phyloP scores from a whole-genome alignment of 2,113 vertebrate species.

The Tinamus guttatus region DNA sequence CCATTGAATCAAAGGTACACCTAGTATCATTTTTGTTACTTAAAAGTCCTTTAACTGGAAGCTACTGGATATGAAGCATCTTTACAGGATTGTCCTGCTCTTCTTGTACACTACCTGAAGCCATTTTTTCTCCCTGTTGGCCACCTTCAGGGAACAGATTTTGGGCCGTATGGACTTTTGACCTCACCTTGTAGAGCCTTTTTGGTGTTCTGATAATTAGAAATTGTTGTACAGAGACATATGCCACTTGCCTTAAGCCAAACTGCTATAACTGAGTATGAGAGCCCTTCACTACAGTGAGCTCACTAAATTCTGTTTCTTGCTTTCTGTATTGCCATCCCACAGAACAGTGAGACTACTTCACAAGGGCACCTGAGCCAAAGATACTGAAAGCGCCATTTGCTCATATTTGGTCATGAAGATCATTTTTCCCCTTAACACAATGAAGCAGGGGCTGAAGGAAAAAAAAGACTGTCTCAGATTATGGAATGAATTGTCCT shows the following conservation, averaged over 20 bases:
- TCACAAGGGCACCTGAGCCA: not conserved
- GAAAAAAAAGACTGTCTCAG: not conserved
- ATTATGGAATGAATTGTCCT: not conserved
- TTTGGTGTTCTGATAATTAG: not conserved
- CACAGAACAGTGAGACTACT: not conserved
- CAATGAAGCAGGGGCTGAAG: not conserved
- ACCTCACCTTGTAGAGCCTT: not conserved
- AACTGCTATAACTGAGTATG: not conserved
- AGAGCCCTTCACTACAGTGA: not conserved
- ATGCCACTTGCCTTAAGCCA: not conserved
- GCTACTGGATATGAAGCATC: not conserved
- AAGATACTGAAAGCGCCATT: not conserved
- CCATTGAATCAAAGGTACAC: not conserved
- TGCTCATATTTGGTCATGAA: not conserved
- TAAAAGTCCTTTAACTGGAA: not conserved
- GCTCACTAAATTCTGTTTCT: not conserved
- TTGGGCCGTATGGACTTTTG: not conserved
- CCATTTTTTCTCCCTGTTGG: not conserved
- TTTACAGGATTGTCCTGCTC: not conserved
- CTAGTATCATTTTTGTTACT: not conserved
- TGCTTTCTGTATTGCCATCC: not conserved
- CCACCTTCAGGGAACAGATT: not conserved
- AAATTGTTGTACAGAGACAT: not conserved
- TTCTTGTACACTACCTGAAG: not conserved
- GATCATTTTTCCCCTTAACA: not conserved